These are phyloP conservation scores for Vespertilio murinus DNA, from an alignment of 2,797 vertebrate genomes.

Conservation along the genomic window DNA sequence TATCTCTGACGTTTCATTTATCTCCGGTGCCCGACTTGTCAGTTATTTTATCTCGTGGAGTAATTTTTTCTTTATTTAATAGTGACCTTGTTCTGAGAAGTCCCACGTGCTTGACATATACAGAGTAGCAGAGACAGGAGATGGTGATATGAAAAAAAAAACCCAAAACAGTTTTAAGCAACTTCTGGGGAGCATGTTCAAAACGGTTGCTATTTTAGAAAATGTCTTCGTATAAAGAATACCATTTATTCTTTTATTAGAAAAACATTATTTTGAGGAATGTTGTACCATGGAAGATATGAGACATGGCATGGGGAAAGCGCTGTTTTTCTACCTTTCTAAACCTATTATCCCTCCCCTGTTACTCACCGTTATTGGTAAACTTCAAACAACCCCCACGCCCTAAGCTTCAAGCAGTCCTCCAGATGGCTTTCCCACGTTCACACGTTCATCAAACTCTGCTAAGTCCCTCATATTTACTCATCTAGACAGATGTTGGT, in stretches of 20 bases:
- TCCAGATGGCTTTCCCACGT: background rate
- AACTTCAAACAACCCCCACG: background rate
- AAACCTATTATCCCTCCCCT: background rate
- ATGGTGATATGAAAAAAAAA: background rate
- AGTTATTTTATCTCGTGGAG: background rate
- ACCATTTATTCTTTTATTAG: background rate
- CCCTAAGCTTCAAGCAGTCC: background rate
- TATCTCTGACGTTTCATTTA: slow-evolving; percentile 41
- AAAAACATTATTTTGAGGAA: background rate
- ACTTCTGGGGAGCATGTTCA: background rate
- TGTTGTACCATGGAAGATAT: background rate
- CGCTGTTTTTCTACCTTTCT: background rate
- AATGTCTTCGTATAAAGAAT: background rate
- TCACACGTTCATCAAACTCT: background rate
- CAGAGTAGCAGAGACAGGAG: background rate
- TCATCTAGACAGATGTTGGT: slow-evolving; percentile 2
- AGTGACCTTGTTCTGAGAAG: background rate
- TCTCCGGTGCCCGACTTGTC: background rate
- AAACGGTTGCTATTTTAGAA: background rate
- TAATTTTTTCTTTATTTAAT: slow-evolving; percentile 59
- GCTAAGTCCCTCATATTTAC: background rate
- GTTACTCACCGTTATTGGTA: background rate
- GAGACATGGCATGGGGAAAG: background rate
- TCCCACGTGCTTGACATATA: background rate
- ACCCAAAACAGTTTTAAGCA: background rate